These are phyloP conservation scores for Tillus elongatus DNA, from an alignment of 2,888 invertebrate species.

Conservation along the genomic window DNA sequence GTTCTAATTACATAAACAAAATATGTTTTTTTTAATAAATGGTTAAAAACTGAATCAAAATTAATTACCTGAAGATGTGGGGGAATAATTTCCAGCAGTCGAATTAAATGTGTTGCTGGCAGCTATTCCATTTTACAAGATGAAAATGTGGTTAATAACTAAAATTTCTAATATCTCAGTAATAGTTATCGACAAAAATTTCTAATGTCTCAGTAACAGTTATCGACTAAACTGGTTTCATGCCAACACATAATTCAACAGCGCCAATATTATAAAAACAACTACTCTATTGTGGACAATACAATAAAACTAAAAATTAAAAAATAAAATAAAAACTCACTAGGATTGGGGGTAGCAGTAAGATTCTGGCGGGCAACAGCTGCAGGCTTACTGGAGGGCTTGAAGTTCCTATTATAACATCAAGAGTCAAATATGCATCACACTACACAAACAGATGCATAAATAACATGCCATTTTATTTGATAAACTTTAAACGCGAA, in stretches of 20 bases:
- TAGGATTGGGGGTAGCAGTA: conserved; percentile 39
- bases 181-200: too few species aligned
- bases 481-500: conserved; percentile 4
- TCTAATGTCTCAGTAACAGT: too few species aligned
- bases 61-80: conserved; percentile 31
- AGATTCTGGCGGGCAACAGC: conserved; percentile 41
- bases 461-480: neutral
- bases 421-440: conserved; percentile 28
- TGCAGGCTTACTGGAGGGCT: conserved; percentile 48
- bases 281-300: too few species aligned
- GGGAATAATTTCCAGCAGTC: conserved; percentile 30
- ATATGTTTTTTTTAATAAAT: too few species aligned
- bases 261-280: too few species aligned
- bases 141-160: too few species aligned
- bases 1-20: too few species aligned
- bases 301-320: conserved; percentile 21
- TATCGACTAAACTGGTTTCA: too few species aligned
- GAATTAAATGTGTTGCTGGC: conserved; percentile 36
- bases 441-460: conserved; percentile 16
- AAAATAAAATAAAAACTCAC: conserved; percentile 40
- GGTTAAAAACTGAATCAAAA: too few species aligned
- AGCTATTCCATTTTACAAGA: conserved; percentile 33
- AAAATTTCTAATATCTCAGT: too few species aligned
- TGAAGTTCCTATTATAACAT: conserved; percentile 50
- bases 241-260: too few species aligned